A percentile compares a stretch with the other conserved stretches of the same genome.
Evolutionary conservation across 2,888 invertebrate species (phyloP).

Genomic region (Perizoma flavofasciatum): DNA sequence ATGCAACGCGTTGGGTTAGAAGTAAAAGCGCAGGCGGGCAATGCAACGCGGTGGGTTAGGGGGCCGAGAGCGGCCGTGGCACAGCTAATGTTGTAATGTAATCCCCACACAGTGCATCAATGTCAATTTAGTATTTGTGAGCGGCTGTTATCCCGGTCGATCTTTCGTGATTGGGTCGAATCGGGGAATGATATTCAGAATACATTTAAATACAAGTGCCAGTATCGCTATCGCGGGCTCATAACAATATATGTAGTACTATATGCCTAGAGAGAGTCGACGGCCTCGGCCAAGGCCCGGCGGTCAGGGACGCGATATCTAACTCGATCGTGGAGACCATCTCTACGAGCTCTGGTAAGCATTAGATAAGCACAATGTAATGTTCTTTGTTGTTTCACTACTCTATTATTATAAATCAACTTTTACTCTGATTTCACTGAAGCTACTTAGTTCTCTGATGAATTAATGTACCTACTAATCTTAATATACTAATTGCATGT

Average conservation of each 20-base stretch:
- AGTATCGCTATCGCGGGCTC: constrained; percentile 38
- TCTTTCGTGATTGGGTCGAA: constrained; percentile 30
- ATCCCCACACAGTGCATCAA: constrained; percentile 38
- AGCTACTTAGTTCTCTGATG: no score
- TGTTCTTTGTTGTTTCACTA: constrained; percentile 10
- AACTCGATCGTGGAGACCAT: constrained; percentile 54
- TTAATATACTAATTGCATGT: no score
- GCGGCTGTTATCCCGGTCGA: constrained; percentile 23
- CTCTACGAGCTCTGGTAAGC: constrained; percentile 30
- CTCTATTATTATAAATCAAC: not conserved
- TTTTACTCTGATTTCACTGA: no score
- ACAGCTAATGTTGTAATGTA: constrained; percentile 34
- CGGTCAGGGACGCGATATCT: constrained; percentile 78
- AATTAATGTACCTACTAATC: no score
- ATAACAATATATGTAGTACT: constrained; percentile 12
- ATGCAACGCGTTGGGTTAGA: no score
- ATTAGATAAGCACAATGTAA: constrained; percentile 30
- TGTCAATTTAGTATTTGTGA: constrained; percentile 41
- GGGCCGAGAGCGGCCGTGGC: no score
- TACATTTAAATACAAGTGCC: constrained; percentile 38
- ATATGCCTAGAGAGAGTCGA: constrained; percentile 52
- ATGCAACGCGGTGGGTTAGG: no score
- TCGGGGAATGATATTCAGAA: constrained; percentile 26
- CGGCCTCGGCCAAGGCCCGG: constrained; percentile 75
- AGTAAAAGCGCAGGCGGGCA: no score